Conservation (phyloP, 2,888 invertebrate genomes). For the Epirrhoe tristata region DNA sequence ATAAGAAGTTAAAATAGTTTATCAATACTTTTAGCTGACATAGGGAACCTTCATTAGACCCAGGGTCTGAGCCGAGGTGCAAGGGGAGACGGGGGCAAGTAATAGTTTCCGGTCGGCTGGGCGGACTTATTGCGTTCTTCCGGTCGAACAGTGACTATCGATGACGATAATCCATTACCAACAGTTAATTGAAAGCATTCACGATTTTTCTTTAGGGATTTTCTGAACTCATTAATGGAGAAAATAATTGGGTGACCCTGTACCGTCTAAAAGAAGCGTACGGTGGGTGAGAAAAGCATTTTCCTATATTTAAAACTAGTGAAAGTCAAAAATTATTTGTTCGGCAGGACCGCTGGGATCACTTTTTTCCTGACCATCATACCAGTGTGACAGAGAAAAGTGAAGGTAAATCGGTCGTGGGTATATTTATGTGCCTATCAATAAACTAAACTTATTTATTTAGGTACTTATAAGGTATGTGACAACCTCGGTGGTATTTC, state of each 20-base stretch:
- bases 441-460: no score
- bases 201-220: constrained; percentile 50
- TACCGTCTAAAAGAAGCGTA: not conserved
- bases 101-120: constrained; percentile 68
- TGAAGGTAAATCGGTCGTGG: no score
- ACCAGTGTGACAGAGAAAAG: no score
- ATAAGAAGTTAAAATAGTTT: not conserved
- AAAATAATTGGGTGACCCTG: constrained; percentile 28
- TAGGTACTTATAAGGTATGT: no score
- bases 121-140: constrained; percentile 68
- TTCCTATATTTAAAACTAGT: not conserved
- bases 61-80: constrained; percentile 30
- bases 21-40: not conserved
- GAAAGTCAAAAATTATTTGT: no score
- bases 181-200: constrained; percentile 65
- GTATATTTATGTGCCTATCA: no score
- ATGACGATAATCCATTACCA: constrained; percentile 60
- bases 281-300: not conserved
- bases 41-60: not conserved
- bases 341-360: no score
- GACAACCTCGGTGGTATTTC: no score
- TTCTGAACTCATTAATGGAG: constrained; percentile 23
- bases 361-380: no score
- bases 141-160: constrained; percentile 53
- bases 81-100: constrained; percentile 41